Evolutionary conservation across 2,888 invertebrate species (phyloP).

Genomic region (Chironomus tentans): DNA sequence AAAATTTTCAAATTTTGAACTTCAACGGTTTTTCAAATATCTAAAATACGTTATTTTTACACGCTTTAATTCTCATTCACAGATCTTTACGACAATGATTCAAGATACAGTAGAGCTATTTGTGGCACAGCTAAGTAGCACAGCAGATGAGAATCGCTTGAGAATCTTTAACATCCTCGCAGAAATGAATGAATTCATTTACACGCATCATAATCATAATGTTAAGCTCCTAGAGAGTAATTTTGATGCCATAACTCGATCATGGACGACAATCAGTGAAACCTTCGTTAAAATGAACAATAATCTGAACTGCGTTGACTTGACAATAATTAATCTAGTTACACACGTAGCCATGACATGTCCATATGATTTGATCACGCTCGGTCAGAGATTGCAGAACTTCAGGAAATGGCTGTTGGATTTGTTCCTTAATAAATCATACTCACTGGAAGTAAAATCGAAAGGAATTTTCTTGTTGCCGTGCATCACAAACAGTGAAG

Average conservation of each 20-base stretch:
- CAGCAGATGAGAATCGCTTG: conserved; percentile 31
- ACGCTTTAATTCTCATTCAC: no score
- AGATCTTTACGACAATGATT: no score
- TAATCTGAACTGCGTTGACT: conserved; percentile 8
- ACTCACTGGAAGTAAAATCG: conserved; percentile 32
- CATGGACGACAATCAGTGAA: conserved; percentile 27
- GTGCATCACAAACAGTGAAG: conserved; percentile 31
- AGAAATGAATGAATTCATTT: conserved; percentile 34
- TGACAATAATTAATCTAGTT: conserved; percentile 29
- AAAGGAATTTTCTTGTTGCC: conserved; percentile 33
- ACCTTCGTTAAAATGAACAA: background rate
- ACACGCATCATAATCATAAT: conserved; percentile 31
- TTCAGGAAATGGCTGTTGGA: conserved; percentile 30
- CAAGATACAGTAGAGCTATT: conserved; percentile 30
- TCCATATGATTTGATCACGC: conserved; percentile 28
- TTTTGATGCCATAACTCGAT: conserved; percentile 32
- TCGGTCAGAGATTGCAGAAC: conserved; percentile 26
- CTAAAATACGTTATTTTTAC: background rate
- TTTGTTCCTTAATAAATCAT: conserved; percentile 28
- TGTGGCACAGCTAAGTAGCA: conserved; percentile 26
- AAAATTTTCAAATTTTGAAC: no score
- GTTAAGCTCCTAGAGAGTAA: conserved; percentile 30
- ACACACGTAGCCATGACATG: conserved; percentile 29
- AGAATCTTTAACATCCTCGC: conserved; percentile 34
- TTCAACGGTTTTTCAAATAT: background rate